phyloP scores from a whole-genome alignment of 2,797 vertebrate genomes.

The Gorsachius magnificus region DNA sequence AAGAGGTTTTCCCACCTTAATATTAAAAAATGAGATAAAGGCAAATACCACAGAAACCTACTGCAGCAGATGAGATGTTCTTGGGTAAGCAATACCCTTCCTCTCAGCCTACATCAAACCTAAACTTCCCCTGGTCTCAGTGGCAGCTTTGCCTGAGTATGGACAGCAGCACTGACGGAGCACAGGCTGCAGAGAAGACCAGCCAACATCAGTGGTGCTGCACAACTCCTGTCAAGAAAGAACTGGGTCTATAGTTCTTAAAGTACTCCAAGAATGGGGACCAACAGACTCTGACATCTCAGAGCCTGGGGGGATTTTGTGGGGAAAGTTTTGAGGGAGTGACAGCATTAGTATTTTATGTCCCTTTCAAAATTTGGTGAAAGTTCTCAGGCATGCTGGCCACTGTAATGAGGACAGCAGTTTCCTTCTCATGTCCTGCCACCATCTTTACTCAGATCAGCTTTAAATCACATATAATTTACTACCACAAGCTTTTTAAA shows the following conservation, averaged over 20 bases:
- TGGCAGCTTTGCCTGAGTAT: background rate
- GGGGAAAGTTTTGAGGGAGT: background rate
- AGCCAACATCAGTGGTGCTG: background rate
- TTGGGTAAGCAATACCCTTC: background rate
- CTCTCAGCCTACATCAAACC: background rate
- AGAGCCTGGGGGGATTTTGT: background rate
- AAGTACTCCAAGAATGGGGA: background rate
- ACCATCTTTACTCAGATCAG: background rate
- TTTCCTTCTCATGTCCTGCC: background rate
- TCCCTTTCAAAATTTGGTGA: background rate
- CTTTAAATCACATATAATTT: background rate
- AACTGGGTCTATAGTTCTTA: background rate
- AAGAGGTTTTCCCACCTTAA: background rate
- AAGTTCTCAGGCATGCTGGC: background rate
- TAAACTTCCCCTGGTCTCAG: background rate
- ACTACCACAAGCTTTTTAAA: background rate
- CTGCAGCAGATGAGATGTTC: background rate
- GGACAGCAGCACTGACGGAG: background rate
- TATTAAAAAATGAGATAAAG: background rate
- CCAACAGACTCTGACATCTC: background rate
- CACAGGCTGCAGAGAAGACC: rapidly evolving
- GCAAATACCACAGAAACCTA: background rate
- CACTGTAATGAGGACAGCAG: background rate
- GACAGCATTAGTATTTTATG: background rate
- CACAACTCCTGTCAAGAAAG: background rate